Conservation (phyloP, 2,888 invertebrate genomes). For the Sthenelais limicola region DNA sequence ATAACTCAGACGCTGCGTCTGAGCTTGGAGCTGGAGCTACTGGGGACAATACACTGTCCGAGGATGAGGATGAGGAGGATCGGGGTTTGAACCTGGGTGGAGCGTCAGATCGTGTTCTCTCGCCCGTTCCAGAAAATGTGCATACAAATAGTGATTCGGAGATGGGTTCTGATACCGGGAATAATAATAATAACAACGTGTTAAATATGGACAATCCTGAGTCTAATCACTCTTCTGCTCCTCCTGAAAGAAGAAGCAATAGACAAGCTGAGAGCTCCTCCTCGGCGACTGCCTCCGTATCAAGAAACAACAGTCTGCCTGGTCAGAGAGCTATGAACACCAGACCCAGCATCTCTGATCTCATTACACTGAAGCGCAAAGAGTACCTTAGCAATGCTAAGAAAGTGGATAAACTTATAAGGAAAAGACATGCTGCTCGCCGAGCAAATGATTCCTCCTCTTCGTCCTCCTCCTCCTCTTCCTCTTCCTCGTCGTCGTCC, state of each 20-base stretch:
- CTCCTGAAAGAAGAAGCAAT: background rate
- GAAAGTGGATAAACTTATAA: slow-evolving; percentile 12
- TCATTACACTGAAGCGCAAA: slow-evolving; percentile 41
- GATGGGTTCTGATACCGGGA: background rate
- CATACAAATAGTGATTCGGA: too few species aligned
- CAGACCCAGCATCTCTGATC: slow-evolving; percentile 39
- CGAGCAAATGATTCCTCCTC: background rate
- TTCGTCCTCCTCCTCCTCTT: background rate
- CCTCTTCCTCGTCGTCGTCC: slow-evolving; percentile 4
- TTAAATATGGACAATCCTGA: background rate
- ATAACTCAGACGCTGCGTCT: too few species aligned
- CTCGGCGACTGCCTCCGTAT: background rate
- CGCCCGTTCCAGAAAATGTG: too few species aligned
- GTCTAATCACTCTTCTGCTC: background rate
- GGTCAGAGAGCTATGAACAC: slow-evolving; percentile 20
- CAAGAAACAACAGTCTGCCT: slow-evolving; percentile 5
- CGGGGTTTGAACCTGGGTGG: too few species aligned
- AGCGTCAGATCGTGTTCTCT: too few species aligned
- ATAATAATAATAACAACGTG: background rate
- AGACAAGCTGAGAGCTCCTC: background rate
- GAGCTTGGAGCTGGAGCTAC: background rate
- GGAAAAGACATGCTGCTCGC: background rate
- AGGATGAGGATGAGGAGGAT: background rate
- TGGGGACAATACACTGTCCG: slow-evolving; percentile 28
- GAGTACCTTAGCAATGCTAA: slow-evolving; percentile 41